Conservation (phyloP, 2,113 vertebrate species). For the Chionis minor region DNA sequence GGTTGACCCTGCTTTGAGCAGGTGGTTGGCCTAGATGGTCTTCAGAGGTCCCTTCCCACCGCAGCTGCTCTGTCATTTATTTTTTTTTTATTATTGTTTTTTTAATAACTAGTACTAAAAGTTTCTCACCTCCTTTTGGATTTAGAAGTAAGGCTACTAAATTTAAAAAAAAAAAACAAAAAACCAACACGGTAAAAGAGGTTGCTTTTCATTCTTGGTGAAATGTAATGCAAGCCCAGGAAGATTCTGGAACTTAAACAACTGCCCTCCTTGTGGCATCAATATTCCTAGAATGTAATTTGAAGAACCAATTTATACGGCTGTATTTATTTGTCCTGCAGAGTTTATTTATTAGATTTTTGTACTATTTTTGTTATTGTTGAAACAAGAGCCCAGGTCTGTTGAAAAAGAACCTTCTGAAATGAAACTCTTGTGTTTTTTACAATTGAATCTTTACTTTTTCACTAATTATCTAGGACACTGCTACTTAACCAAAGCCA, state of each 20-base stretch:
- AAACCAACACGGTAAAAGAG: not conserved
- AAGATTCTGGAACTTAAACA: not conserved
- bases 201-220: not conserved
- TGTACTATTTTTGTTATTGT: not conserved
- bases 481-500: constrained; percentile 33
- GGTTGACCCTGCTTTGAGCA: not conserved
- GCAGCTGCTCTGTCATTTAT: not conserved
- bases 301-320: not conserved
- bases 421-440: not conserved
- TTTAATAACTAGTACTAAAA: not conserved
- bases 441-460: constrained; percentile 4
- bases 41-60: not conserved
- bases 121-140: not conserved
- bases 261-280: not conserved
- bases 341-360: not conserved
- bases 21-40: not conserved
- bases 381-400: not conserved
- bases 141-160: not conserved
- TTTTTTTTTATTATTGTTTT: no score
- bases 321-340: not conserved
- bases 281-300: not conserved
- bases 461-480: constrained; percentile 30
- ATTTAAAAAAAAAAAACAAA: no score
- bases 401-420: not conserved
- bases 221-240: not conserved